A percentile compares a stretch with the other conserved stretches of the same genome.
phyloP scores from a whole-genome alignment of 2,888 invertebrate species.

The Andrena chrysosceles region DNA sequence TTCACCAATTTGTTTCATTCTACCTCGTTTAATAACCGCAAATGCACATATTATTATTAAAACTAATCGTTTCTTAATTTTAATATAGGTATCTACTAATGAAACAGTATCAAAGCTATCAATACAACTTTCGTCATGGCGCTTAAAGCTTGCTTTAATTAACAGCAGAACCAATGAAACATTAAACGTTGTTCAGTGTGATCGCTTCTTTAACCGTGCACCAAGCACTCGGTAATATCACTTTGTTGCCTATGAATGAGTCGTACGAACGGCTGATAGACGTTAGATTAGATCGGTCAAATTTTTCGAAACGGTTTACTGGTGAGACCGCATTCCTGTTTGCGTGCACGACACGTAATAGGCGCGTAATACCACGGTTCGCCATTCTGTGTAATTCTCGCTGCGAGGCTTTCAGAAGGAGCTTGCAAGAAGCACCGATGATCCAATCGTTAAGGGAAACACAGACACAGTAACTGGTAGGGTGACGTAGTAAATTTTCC shows the following conservation, averaged over 20 bases:
- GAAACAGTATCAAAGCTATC: too few species aligned
- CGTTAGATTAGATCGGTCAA: slow-evolving; percentile 48
- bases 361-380: slow-evolving; percentile 60
- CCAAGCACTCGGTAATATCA: slow-evolving; percentile 46
- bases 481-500: slow-evolving; percentile 48
- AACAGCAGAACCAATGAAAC: slow-evolving; percentile 20
- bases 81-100: too few species aligned
- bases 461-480: slow-evolving; percentile 6
- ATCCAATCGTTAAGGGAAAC: slow-evolving; percentile 43
- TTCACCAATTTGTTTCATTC: too few species aligned
- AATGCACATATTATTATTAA: too few species aligned
- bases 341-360: slow-evolving; percentile 59
- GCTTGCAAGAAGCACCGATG: slow-evolving; percentile 22
- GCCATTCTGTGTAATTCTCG: slow-evolving; percentile 43
- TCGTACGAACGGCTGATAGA: slow-evolving; percentile 36
- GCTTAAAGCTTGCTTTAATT: not conserved
- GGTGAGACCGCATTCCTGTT: slow-evolving; percentile 64
- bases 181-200: slow-evolving; percentile 16
- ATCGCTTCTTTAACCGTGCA: slow-evolving; percentile 43
- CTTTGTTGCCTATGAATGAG: slow-evolving; percentile 49
- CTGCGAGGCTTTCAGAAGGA: slow-evolving; percentile 44
- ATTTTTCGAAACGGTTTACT: slow-evolving; percentile 59
- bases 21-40: too few species aligned
- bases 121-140: not conserved
- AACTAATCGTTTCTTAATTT: too few species aligned